Base-by-base conservation (phyloP, 2,797 vertebrate genomes). In the Naso thynnoides region DNA sequence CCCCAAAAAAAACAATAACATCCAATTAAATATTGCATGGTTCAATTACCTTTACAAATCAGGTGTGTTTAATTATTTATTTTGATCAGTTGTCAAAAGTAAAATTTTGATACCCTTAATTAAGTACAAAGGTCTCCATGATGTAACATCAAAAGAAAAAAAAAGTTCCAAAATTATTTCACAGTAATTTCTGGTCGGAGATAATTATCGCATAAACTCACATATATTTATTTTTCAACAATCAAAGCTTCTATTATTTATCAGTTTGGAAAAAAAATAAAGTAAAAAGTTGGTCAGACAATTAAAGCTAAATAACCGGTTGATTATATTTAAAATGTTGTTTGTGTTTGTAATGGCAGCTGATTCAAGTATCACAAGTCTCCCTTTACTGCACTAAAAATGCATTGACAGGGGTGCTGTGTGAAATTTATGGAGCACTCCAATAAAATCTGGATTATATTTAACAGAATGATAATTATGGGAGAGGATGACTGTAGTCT, bases 1-100 rank as follows among this genome's bases (percentile, higher is more conserved):
- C n/a, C n/a, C n/a, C n/a, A n/a, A 45, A 87, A 84, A 84, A 21
- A 91, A 92, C 78, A 93, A 89, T 73, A 86, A 87, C 72, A 91
- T 10, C 62, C 81, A 89, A 85, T 87, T 85, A 89, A 91, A 84
- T 41, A 71, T 69, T 15, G 65, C 83, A 86, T 21, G 57, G 69
- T 14, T 45, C 77, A 85, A 27, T 76, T 36, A 70, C 42, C 45
- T 69, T 36, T 9, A 62, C 68, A 54, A 86, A 85, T 82, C 54
- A 88, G 57, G 14, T 62, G 38, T 71, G 39, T n/a, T 66, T 23
- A 71, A 64, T 50, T 85, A 66, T 88, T 88, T 91, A 63, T 88
- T 91, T 82, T 79, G 67, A 82, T 75, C 19, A 42, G 31, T 8
- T 91, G 83, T 89, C 85, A 92, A 78, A 91, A 82, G 76, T 76